These are phyloP conservation scores for Portevinia maculata DNA, from an alignment of 2,888 invertebrate species.

Conservation along the genomic window DNA sequence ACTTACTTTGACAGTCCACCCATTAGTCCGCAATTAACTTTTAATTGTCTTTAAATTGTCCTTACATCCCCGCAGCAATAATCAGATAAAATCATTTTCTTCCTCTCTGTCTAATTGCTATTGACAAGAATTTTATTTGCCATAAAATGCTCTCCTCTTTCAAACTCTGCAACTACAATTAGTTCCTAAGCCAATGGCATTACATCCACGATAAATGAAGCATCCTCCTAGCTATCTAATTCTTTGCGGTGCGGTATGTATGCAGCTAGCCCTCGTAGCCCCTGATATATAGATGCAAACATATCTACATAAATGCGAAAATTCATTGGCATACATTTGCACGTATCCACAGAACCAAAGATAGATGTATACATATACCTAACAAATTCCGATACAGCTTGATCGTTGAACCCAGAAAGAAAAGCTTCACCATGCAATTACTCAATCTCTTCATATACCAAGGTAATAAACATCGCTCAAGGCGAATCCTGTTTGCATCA, in stretches of 20 bases:
- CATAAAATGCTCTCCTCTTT: constrained; percentile 1
- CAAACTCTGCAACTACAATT: background rate
- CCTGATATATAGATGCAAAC: no score
- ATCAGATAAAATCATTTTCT: constrained; percentile 35
- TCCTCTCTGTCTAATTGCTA: constrained; percentile 30
- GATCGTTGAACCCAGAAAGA: constrained; percentile 48
- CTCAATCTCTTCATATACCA: constrained; percentile 59
- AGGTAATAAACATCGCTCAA: constrained; percentile 32
- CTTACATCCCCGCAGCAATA: background rate
- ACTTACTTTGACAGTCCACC: background rate
- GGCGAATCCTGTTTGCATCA: constrained; percentile 38
- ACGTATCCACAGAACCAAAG: background rate
- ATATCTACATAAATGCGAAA: constrained; percentile 13
- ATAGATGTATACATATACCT: background rate
- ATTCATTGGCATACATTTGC: constrained; percentile 12
- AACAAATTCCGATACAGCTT: constrained; percentile 29
- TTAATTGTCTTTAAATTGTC: constrained; percentile 9
- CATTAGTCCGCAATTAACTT: constrained; percentile 14
- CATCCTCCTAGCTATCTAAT: constrained; percentile 34
- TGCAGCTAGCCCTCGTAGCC: no score
- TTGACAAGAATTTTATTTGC: constrained; percentile 43
- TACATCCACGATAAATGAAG: constrained; percentile 51
- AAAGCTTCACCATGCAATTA: constrained; percentile 63
- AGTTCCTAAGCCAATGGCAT: constrained; percentile 5
- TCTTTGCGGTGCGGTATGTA: background rate